Conservation (phyloP, 2,888 invertebrate genomes). For the Embidobia sp. region DNA sequence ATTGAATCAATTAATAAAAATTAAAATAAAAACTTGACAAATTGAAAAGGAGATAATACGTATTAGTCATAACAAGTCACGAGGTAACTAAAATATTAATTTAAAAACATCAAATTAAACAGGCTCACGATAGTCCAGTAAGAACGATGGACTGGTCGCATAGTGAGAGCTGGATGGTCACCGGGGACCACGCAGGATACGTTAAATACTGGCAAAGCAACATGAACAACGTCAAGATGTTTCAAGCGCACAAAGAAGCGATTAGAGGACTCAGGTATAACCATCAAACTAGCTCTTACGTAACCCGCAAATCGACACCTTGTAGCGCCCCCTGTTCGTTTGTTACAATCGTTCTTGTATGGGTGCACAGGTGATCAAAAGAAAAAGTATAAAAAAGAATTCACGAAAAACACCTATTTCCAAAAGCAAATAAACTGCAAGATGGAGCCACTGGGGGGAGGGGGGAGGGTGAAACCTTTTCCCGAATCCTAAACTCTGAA, state of each 20-base stretch:
- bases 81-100: no score
- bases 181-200: conserved; percentile 98
- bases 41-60: no score
- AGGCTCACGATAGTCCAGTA: conserved; percentile 99
- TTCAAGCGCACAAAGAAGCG: conserved; percentile 99
- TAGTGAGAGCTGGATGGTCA: conserved; percentile 99
- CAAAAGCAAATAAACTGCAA: no score
- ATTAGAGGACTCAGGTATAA: conserved; percentile 98
- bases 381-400: conserved; percentile 1
- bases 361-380: conserved; percentile 75
- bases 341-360: conserved; percentile 69
- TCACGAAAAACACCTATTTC: no score
- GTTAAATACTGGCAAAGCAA: conserved; percentile 99
- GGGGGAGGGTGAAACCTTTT: conserved; percentile 7
- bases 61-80: no score
- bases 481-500: background rate
- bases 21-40: no score
- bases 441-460: conserved; percentile 2
- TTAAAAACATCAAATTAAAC: no score
- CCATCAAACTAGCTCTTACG: conserved; percentile 80
- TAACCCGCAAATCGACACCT: conserved; percentile 74
- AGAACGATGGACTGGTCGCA: conserved; percentile 99
- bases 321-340: conserved; percentile 70
- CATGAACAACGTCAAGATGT: conserved; percentile 99
- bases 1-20: no score